Evolutionary conservation across 2,113 vertebrate genomes (phyloP).

Genomic region (Lepus timidus): DNA sequence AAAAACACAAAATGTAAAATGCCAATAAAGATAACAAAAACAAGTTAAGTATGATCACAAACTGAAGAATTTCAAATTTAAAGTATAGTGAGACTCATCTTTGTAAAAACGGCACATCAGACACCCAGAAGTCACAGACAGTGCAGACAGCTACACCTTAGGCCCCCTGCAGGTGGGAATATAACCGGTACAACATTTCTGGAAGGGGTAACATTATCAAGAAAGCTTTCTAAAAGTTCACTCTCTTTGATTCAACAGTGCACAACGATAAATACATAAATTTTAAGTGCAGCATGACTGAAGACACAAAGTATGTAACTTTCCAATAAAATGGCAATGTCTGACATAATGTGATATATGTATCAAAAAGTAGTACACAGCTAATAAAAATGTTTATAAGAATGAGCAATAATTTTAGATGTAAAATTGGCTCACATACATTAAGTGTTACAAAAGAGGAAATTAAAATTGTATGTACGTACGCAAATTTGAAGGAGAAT

Average conservation of each 20-base stretch:
- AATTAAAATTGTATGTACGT: not conserved
- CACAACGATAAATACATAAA: not conserved
- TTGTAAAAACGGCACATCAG: not conserved
- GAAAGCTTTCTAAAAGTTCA: not conserved
- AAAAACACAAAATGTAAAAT: not conserved
- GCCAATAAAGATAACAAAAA: not conserved
- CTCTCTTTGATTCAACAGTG: not conserved
- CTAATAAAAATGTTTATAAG: conserved; percentile 51
- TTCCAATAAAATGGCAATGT: not conserved
- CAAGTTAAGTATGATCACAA: conserved; percentile 2
- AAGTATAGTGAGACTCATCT: not conserved
- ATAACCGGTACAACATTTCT: not conserved
- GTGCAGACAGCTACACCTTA: not conserved
- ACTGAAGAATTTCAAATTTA: conserved; percentile 45
- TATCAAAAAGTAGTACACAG: conserved; percentile 7
- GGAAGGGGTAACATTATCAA: not conserved
- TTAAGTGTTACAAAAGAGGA: conserved; percentile 32
- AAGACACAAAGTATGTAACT: conserved; percentile 24
- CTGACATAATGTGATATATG: not conserved
- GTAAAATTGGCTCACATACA: not conserved
- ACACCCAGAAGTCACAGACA: not conserved
- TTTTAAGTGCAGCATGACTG: not conserved
- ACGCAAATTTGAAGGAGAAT: not conserved
- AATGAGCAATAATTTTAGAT: conserved; percentile 3
- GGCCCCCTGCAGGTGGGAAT: not conserved